Base-by-base conservation (phyloP, 2,113 vertebrate species). In the Triplophysa rosa region DNA sequence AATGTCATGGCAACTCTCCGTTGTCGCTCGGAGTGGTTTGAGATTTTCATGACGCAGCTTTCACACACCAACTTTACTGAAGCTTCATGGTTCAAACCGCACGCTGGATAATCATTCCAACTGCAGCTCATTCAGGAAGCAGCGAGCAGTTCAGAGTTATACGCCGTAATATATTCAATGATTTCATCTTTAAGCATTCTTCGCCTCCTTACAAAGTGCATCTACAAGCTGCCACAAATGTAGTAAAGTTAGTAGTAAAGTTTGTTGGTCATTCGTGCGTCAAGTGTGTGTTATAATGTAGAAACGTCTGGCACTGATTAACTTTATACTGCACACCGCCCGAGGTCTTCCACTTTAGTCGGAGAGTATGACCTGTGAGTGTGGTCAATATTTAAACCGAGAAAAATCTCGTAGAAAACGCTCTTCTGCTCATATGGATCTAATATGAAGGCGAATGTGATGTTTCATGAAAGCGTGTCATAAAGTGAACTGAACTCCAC, bases 381-480 rank as follows among this genome's bases (percentile, higher is more conserved):
- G 52, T 56, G 42, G 88, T 92, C 85, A 91, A 92, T 92, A 65
- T 90, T 91, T 93, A 90, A 93, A 24, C 90, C 2, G 1, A 7
- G 54, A n/a, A 73, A 56, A 45, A 61, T 61, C 33, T 7, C 47
- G 0, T 14, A 19, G 23, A 40, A n/a, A n/a, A 16, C 33, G 6
- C 33, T 37, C 56, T 19, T 42, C 4, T 5, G 13, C 37, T 62
- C 33, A 74, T n/a, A 40, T 23, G 24, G 9, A 61, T 14, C n/a
- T 62, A 42, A 59, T 40, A 10, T 52, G 17, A 2, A 33, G 19
- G 40, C 14, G 16, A 17, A 11, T 23, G 42, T n/a, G 12, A 33
- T 8, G 47, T 69, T 23, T 54, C 47, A 54, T 70, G 24, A 29
- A n/a, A 23, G 6, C 19, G 21, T 14, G 29, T 37, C 33, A 37